Evolutionary conservation across 2,888 invertebrate genomes (phyloP).

Genomic region (Augochlorella aurata): DNA sequence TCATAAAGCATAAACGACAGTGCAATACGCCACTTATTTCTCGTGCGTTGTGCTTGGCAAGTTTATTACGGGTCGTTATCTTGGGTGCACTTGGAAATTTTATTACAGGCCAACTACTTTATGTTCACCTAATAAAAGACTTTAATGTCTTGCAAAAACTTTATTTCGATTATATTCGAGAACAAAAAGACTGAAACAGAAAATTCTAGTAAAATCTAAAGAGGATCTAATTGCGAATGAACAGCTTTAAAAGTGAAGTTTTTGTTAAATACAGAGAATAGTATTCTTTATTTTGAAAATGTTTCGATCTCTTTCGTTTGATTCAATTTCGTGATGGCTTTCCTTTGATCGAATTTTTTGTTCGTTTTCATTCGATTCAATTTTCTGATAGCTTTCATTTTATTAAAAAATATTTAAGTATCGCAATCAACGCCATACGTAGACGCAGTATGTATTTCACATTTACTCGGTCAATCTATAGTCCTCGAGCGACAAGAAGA

Average conservation of each 20-base stretch:
- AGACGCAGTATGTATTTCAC: too few relatives aligned
- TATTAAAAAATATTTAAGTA: too few relatives aligned
- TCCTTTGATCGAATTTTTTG: too few relatives aligned
- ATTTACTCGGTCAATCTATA: too few relatives aligned
- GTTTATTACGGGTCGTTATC: not conserved
- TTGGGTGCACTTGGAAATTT: not conserved
- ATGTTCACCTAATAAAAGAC: not conserved
- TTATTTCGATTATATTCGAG: not conserved
- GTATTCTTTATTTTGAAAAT: not conserved
- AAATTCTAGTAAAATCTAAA: not conserved
- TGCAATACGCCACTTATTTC: not conserved
- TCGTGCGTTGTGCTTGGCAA: not conserved
- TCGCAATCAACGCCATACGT: too few relatives aligned
- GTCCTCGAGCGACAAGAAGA: too few relatives aligned
- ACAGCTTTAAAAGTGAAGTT: not conserved
- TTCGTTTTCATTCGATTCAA: too few relatives aligned
- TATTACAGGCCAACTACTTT: not conserved
- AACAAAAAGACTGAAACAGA: not conserved
- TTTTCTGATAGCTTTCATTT: too few relatives aligned
- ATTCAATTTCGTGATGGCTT: too few relatives aligned
- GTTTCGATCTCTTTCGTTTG: too few relatives aligned
- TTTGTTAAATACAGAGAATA: not conserved
- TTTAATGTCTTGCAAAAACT: not conserved
- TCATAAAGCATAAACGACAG: not conserved
- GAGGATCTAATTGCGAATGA: not conserved